These are phyloP conservation scores for Periplaneta americana DNA, from an alignment of 1,140 invertebrate species.

Conservation along the genomic window DNA sequence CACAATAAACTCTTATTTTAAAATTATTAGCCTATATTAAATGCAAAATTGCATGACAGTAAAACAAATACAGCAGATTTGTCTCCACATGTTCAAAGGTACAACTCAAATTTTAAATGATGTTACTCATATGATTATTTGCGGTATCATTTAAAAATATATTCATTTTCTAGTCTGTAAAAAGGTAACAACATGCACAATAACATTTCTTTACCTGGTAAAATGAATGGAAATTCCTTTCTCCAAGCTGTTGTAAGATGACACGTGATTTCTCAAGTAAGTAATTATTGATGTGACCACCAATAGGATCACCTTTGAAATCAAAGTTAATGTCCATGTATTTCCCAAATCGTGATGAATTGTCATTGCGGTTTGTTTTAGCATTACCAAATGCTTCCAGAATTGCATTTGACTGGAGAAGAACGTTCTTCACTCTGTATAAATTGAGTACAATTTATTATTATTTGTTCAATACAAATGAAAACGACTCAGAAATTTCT, in stretches of 20 bases:
- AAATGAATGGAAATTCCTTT: constrained; percentile 96
- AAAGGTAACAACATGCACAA: no score
- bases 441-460: constrained; percentile 22
- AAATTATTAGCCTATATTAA: no score
- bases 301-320: constrained; percentile 95
- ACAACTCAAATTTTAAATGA: no score
- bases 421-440: constrained; percentile 89
- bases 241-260: constrained; percentile 85
- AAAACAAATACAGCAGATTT: no score
- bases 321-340: constrained; percentile 99
- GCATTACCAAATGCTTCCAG: constrained; percentile 97
- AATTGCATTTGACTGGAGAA: constrained; percentile 93
- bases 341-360: constrained; percentile 96
- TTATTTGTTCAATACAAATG: no score
- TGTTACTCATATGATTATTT: no score
- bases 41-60: no score
- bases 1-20: no score
- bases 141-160: no score
- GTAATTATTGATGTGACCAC: constrained; percentile 95
- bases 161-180: no score
- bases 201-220: constrained; percentile 68
- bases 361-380: constrained; percentile 96
- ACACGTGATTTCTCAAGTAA: constrained; percentile 95
- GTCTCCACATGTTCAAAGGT: no score
- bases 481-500: no score